Base-by-base conservation (phyloP, 1,140 invertebrate species). In the Goniozus legneri region DNA sequence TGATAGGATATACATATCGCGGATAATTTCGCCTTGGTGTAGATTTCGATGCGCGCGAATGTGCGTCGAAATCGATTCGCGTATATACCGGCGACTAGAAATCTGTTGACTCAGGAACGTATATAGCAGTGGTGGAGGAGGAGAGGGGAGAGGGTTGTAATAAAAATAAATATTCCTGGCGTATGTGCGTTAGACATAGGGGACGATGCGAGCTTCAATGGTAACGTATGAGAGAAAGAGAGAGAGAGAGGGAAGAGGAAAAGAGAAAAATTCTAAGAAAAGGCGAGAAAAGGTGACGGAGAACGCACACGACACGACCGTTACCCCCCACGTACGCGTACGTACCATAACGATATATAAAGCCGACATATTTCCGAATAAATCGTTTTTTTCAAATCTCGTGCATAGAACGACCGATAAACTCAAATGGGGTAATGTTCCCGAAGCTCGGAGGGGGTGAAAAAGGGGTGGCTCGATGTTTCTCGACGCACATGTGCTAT, bases 101-200 rank as follows among this genome's bases (percentile, higher is more conserved):
- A 65, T 63, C 60, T 63, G 64, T 66, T 66, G 62, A 66, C 64
- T 64, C 64, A 61, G 58, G 50, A 56, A 50, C 47, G 60, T 56
- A 52, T n/a, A n/a, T n/a, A n/a, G n/a, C n/a, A n/a, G n/a, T n/a
- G n/a, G n/a, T n/a, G n/a, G n/a, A n/a, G n/a, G n/a, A n/a, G n/a
- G n/a, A n/a, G n/a, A n/a, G n/a, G n/a, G n/a, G n/a, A n/a, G n/a
- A 50, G 47, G 53, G 47, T 50, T 31, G 62, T 55, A 65, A 67
- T 67, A 65, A 67, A 62, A 67, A 65, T 67, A 67, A 67, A 67
- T 67, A 64, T 67, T 64, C 51, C 43, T 24, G 36, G 37, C 44
- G 45, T 48, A 58, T 51, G 56, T 46, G 41, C 19, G 22, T 10
- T 31, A 42, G 39, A 16, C 33, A 43, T 50, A 48, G 49, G 44